Conservation (phyloP, 2,797 vertebrate genomes). For the Philypnodon macrostomus region DNA sequence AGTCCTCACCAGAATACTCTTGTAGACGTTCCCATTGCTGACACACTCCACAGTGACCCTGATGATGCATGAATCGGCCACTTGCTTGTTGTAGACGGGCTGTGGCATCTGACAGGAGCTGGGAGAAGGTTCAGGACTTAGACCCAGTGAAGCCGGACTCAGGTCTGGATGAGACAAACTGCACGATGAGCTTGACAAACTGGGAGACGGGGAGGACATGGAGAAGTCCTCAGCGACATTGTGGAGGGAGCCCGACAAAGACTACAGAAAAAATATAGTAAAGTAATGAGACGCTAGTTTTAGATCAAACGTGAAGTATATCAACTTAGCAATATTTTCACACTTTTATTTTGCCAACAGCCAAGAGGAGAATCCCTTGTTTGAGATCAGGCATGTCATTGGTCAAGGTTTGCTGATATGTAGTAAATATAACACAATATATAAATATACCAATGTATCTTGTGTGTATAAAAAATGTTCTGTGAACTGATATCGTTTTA, state of each 20-base stretch:
- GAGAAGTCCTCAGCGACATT: conserved; percentile 66
- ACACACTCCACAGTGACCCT: conserved; percentile 81
- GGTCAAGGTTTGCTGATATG: too few species aligned
- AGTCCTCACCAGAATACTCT: conserved; percentile 86
- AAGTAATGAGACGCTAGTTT: too few species aligned
- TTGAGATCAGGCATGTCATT: too few species aligned
- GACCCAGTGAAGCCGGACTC: conserved; percentile 45
- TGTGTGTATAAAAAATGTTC: too few species aligned
- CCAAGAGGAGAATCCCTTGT: too few species aligned
- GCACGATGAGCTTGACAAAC: conserved; percentile 56
- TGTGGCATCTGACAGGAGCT: conserved; percentile 45
- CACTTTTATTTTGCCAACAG: too few species aligned
- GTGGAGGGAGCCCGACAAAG: conserved; percentile 71
- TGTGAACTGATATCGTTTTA: too few species aligned
- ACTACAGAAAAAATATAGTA: conserved; percentile 44
- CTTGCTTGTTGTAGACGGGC: conserved; percentile 76
- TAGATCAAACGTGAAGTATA: too few species aligned
- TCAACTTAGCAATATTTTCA: too few species aligned
- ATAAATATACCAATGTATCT: too few species aligned
- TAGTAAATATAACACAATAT: too few species aligned
- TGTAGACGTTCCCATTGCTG: conserved; percentile 84
- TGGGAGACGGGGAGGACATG: conserved; percentile 43
- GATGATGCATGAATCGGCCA: conserved; percentile 81
- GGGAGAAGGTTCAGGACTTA: conserved; percentile 46
- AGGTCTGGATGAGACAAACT: conserved; percentile 73